These are phyloP conservation scores for Eulithis testata DNA, from an alignment of 2,888 invertebrate species.

Conservation along the genomic window DNA sequence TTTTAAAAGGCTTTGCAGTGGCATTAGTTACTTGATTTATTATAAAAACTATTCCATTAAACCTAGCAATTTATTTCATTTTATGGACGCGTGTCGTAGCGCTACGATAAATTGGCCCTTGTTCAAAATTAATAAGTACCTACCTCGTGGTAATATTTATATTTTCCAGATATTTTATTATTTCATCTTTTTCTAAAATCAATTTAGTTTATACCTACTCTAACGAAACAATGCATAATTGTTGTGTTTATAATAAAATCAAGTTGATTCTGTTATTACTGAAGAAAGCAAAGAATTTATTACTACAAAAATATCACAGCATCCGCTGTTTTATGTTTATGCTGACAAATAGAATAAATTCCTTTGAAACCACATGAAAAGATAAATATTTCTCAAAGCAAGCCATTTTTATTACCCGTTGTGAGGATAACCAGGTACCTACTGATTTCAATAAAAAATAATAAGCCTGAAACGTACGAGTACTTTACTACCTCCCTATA, in stretches of 20 bases:
- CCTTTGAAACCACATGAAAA: conserved; percentile 19
- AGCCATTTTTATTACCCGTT: conserved; percentile 31
- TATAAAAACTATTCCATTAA: too few species aligned
- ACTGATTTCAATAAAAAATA: conserved; percentile 43
- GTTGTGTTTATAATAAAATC: too few species aligned
- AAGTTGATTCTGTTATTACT: background rate
- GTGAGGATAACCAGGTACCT: conserved; percentile 35
- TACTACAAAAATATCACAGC: background rate
- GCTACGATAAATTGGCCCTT: background rate
- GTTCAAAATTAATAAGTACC: background rate
- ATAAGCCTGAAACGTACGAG: conserved; percentile 43
- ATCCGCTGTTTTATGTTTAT: conserved; percentile 7
- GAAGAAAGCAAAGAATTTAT: background rate
- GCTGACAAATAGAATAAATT: conserved; percentile 1
- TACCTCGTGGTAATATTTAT: too few species aligned
- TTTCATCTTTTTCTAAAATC: too few species aligned
- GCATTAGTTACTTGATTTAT: too few species aligned
- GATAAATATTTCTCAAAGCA: conserved; percentile 20
- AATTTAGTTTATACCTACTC: too few species aligned
- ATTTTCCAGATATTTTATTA: too few species aligned
- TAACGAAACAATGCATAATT: too few species aligned
- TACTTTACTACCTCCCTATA: conserved; percentile 8
- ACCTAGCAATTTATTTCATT: background rate
- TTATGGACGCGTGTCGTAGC: background rate
- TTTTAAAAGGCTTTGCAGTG: too few species aligned